A percentile compares a stretch with the other conserved stretches of the same genome.
Evolutionary conservation across 1,140 invertebrate genomes (phyloP).

Genomic region (Diploscapter pachys): DNA sequence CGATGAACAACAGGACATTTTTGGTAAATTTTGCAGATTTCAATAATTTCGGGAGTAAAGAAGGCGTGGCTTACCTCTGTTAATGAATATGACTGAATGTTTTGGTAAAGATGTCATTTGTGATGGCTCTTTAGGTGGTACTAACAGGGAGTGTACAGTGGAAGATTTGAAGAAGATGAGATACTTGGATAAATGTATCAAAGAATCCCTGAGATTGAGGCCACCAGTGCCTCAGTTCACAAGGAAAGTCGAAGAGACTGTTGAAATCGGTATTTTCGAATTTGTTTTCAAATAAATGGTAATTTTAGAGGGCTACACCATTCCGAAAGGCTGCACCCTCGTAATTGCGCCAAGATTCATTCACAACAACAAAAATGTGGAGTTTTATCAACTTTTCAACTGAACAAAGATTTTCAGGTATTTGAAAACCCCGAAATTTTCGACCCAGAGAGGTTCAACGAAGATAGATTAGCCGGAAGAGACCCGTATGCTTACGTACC

Average conservation of each 20-base stretch:
- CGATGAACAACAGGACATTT: conserved; percentile 74
- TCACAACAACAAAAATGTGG: neutral
- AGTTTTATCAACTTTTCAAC: neutral
- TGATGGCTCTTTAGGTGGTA: conserved; percentile 57
- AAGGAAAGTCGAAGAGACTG: neutral
- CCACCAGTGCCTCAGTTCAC: conserved; percentile 59
- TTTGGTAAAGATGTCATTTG: conserved; percentile 72
- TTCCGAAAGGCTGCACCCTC: neutral
- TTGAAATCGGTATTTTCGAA: neutral
- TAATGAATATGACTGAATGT: conserved; percentile 62
- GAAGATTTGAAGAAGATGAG: conserved; percentile 75
- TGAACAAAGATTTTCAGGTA: too few species aligned
- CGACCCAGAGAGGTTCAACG: too few species aligned
- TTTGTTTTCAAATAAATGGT: neutral
- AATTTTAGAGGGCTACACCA: neutral
- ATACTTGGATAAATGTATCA: conserved; percentile 74
- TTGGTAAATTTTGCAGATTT: conserved; percentile 61
- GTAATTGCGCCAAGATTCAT: neutral
- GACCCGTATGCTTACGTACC: too few species aligned
- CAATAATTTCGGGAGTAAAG: too few species aligned
- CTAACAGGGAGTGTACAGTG: neutral
- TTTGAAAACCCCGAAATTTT: too few species aligned
- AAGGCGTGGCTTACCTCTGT: too few species aligned
- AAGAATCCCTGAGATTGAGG: conserved; percentile 72
- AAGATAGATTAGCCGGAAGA: too few species aligned